phyloP scores from a whole-genome alignment of 2,797 vertebrate species.

The Schizopygopsis malacanthus region DNA sequence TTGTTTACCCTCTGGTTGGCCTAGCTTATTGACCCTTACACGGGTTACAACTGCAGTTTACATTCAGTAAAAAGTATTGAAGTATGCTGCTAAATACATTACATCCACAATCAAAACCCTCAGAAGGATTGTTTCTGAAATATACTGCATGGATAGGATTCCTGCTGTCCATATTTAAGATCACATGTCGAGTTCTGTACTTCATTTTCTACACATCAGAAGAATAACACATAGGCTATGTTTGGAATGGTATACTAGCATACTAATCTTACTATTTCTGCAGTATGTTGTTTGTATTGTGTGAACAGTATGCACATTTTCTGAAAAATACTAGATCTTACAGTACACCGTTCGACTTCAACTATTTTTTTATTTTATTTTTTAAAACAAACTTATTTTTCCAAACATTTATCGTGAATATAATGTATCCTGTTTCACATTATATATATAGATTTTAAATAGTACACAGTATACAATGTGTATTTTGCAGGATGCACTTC shows the following conservation, averaged over 20 bases:
- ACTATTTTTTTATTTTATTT: not conserved
- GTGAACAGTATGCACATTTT: not conserved
- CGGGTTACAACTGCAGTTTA: slow-evolving; percentile 38
- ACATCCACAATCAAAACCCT: slow-evolving; percentile 42
- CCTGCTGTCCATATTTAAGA: slow-evolving; percentile 2
- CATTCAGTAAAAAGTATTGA: slow-evolving; percentile 50
- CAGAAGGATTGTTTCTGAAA: slow-evolving; percentile 40
- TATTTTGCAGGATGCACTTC: not conserved
- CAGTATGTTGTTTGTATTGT: not conserved
- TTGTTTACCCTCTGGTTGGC: slow-evolving; percentile 35
- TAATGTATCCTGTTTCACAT: slow-evolving; percentile 7
- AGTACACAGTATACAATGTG: not conserved
- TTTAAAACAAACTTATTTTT: not conserved
- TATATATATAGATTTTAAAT: not conserved
- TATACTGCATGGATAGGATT: slow-evolving; percentile 40
- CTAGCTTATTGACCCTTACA: slow-evolving; percentile 37
- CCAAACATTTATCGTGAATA: not conserved
- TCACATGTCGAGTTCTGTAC: slow-evolving; percentile 3
- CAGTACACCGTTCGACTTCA: not conserved
- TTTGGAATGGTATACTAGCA: slow-evolving; percentile 17
- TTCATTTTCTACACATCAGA: slow-evolving; percentile 21
- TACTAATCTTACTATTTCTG: not conserved
- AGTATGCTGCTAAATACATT: slow-evolving; percentile 49
- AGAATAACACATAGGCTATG: not conserved
- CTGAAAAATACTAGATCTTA: slow-evolving; percentile 1